phyloP scores from a whole-genome alignment of 2,888 invertebrate species.

The Ryuthela nishihirai region DNA sequence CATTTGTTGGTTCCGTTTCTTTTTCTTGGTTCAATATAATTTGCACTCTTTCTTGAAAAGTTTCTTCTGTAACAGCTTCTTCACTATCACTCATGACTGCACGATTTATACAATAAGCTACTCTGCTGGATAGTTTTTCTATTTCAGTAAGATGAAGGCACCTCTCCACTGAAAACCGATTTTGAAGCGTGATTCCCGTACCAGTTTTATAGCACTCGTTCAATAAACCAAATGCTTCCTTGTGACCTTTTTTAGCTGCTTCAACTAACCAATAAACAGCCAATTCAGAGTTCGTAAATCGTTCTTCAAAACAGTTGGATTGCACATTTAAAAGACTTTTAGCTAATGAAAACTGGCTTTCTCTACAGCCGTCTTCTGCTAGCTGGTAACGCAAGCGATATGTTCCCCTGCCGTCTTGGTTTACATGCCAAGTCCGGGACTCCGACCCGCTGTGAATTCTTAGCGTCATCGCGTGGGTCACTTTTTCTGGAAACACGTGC shows the following conservation, averaged over 20 bases:
- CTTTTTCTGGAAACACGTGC: constrained; percentile 12
- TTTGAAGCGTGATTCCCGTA: constrained; percentile 18
- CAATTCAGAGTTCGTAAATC: constrained; percentile 60
- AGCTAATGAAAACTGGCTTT: constrained; percentile 81
- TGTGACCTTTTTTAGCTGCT: constrained; percentile 87
- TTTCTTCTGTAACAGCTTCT: constrained; percentile 14
- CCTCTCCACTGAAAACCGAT: constrained; percentile 22
- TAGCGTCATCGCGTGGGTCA: constrained; percentile 29
- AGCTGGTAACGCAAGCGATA: constrained; percentile 51
- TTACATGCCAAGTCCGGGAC: constrained; percentile 26
- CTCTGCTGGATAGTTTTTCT: constrained; percentile 19
- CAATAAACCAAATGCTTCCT: constrained; percentile 76
- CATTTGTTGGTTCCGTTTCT: not conserved
- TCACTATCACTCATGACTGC: constrained; percentile 31
- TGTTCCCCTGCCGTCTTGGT: constrained; percentile 14
- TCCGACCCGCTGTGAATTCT: constrained; percentile 17
- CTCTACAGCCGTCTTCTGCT: constrained; percentile 83
- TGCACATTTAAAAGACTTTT: constrained; percentile 73
- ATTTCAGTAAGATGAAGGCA: constrained; percentile 24
- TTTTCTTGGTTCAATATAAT: constrained; percentile 12
- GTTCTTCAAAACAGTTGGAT: constrained; percentile 27
- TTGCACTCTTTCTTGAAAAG: constrained; percentile 23
- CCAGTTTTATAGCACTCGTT: constrained; percentile 45
- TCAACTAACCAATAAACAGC: constrained; percentile 89
- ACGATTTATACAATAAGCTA: constrained; percentile 18